Evolutionary conservation across 2,888 invertebrate genomes (phyloP), one percentile per base, ranked within the genome.

Genomic region (Mythimna ferrago): DNA sequence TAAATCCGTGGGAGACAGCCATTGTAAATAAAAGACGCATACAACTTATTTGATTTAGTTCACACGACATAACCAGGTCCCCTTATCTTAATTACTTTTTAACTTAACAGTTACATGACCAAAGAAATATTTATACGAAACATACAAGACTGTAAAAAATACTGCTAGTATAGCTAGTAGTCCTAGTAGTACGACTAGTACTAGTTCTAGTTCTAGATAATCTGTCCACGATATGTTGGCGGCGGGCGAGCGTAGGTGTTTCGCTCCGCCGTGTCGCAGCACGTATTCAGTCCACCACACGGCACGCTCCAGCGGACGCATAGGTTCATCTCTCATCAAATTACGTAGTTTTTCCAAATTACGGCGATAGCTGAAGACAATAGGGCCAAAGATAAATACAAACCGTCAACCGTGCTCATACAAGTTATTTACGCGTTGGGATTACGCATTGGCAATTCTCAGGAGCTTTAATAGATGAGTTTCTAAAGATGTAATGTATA

Each of bases 281-380:
- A 96, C 92, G 82, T 96, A 92, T 82, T 96, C 96, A n/a, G 92
- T 93, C 96, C 96, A 96, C 94, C 95, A 95, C 19, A 95, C 86
- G 0, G 94, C 94, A 10, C 93, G 92, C 26, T 92, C 90, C 56
- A 91, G 44, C 0, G 92, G 85, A 14, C 68, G 53, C 83, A 82
- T 77, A 0, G 86, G 89, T n/a, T 83, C 70, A 41, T 88, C 88
- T 6, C 26, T 21, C 51, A 85, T 81, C 1, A 83, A 6, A 5
- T 19, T 63, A 7, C 83, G 71, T 0, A 88, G 56, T 44, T 69
- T 79, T 14, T 68, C 51, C 19, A 86, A 73, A n/a, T 87, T 87
- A 2, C 38, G 60, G 1, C 78, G 78, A 41, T 83, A 87, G 10
- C 87, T 87, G 72, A 0, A 80, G 78, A 2, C 0, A 65, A 62